phyloP scores from a whole-genome alignment of 1,140 invertebrate species.

The Yoshiicerus persimilis region DNA sequence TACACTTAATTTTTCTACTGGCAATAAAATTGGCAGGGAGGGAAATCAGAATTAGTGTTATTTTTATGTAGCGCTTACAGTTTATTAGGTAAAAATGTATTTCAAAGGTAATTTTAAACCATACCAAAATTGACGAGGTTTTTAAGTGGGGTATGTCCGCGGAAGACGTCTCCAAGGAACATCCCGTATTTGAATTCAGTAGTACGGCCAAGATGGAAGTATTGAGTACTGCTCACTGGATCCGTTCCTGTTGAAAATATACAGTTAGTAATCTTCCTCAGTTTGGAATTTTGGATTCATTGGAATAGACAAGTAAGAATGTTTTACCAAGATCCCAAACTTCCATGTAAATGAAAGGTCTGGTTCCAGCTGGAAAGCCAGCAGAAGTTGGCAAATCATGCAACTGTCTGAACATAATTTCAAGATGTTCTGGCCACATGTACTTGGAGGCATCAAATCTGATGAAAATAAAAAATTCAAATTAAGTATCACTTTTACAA shows the following conservation, averaged over 20 bases:
- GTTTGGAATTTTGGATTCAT: too few species aligned
- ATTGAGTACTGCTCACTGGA: neutral
- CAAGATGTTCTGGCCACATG: slow-evolving; percentile 60
- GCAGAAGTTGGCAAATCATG: slow-evolving; percentile 52
- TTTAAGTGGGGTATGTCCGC: neutral
- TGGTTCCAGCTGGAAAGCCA: slow-evolving; percentile 50
- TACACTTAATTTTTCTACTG: too few species aligned
- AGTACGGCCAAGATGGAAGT: slow-evolving; percentile 31
- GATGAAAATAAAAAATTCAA: slow-evolving; percentile 7
- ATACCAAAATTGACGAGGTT: slow-evolving; percentile 30
- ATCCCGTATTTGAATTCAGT: slow-evolving; percentile 43
- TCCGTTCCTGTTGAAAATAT: neutral
- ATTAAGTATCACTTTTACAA: too few species aligned
- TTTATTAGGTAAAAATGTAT: too few species aligned
- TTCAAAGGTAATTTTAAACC: neutral
- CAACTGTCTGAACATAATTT: slow-evolving; percentile 52
- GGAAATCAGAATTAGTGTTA: too few species aligned
- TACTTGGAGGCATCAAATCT: slow-evolving; percentile 59
- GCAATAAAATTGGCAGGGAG: neutral
- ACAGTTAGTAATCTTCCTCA: too few species aligned
- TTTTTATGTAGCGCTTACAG: too few species aligned
- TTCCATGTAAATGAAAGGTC: slow-evolving; percentile 59
- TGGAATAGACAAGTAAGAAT: neutral
- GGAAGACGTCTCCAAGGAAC: slow-evolving; percentile 26
- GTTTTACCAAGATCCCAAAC: slow-evolving; percentile 59